These are phyloP conservation scores for Malthinus flaveolus DNA, from an alignment of 2,888 invertebrate species.

Conservation along the genomic window DNA sequence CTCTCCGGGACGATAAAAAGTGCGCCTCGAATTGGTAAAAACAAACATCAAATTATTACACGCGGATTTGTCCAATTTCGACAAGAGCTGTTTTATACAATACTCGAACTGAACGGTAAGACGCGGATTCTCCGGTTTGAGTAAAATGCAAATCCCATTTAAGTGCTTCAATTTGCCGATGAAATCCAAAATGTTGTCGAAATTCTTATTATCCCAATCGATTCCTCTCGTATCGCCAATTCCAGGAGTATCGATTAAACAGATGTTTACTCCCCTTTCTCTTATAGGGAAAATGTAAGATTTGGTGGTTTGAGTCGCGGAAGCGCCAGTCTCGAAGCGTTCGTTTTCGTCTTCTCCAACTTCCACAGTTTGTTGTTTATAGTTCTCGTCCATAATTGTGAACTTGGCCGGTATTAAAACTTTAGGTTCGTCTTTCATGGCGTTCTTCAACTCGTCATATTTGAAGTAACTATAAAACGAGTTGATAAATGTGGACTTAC, in stretches of 20 bases:
- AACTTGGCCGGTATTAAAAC: conserved; percentile 29
- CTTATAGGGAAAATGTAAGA: background rate
- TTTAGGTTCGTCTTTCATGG: conserved; percentile 12
- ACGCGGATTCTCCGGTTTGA: conserved; percentile 29
- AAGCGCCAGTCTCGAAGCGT: conserved; percentile 19
- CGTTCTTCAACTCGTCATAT: conserved; percentile 27
- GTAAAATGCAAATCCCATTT: conserved; percentile 28
- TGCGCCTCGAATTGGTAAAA: conserved; percentile 28
- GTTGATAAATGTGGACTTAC: conserved; percentile 47
- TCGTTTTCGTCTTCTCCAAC: conserved; percentile 29
- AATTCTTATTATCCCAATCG: conserved; percentile 40
- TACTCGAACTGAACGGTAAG: conserved; percentile 35
- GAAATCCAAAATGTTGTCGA: conserved; percentile 38
- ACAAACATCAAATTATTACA: conserved; percentile 27
- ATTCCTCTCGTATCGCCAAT: conserved; percentile 40
- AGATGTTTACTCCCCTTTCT: background rate
- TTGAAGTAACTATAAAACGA: conserved; percentile 42
- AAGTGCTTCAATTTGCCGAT: conserved; percentile 21
- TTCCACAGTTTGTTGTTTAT: conserved; percentile 10
- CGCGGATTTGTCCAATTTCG: conserved; percentile 26
- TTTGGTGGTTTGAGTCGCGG: conserved; percentile 22
- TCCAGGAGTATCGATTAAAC: conserved; percentile 29
- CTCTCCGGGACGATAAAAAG: conserved; percentile 29
- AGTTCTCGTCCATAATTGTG: conserved; percentile 29
- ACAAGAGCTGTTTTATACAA: conserved; percentile 29